Evolutionary conservation across 2,888 invertebrate species (phyloP), one percentile per base, ranked within the genome.

Genomic region (Harpalus rufipes): DNA sequence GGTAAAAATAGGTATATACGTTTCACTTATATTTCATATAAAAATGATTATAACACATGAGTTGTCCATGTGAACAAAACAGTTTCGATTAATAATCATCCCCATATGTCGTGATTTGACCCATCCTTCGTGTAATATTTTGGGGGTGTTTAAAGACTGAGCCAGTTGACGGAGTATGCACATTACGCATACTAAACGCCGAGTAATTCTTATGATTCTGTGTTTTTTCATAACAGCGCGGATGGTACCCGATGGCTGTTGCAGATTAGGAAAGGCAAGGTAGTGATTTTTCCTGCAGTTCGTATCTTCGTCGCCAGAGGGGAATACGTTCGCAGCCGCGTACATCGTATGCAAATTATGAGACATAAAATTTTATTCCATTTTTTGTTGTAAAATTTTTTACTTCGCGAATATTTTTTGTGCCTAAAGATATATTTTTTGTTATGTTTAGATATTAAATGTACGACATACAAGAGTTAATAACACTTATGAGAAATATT

Each of bases 221-320:
- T 65, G 25, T 51, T 76, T 78, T 84, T 78, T 63, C 59, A 78
- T 51, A 51, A 76, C 82, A 84, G 16, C 61, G 61, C 59, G 65
- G 78, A 68, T 32, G 12, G 25, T 51, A 51, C 63, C 84, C 84
- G 84, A 84, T 84, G 78, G 84, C 84, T 51, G 14, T 84, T 51
- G 76, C 51, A 84, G 84, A 84, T 84, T 84, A 84, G 84, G 84
- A 78, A 63, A 78, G 44, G 51, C 72, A 78, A 84, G 84, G 84
- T 84, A 84, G 84, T 84, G 84, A 84, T 84, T 84, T 84, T 84
- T 84, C 65, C 84, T 84, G 78, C 76, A 84, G 84, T 84, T 84
- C 56, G 78, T 84, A 84, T 84, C 84, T 84, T 39, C 78, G 84
- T 56, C 32, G 78, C 78, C 84, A 51, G 78, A 63, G 84, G 78